These are phyloP conservation scores for Neodiprion pinetum DNA, from an alignment of 1,140 invertebrate species.

Conservation along the genomic window DNA sequence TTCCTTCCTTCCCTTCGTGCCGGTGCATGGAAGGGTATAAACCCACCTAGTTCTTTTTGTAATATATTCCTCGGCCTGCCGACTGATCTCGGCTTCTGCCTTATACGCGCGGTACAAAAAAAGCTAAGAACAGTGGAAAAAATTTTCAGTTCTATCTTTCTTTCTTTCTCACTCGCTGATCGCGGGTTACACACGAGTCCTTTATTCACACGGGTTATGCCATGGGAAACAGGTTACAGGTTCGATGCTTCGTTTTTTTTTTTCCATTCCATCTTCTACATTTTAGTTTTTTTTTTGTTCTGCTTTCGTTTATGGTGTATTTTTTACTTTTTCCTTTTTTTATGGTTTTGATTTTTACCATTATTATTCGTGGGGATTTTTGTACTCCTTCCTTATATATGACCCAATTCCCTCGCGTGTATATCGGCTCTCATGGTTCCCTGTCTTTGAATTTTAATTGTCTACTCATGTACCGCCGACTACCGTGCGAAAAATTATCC, in stretches of 20 bases:
- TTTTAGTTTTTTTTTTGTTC: too few relatives aligned
- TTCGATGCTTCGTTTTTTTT: slow-evolving; percentile 1
- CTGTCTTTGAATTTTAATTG: neutral
- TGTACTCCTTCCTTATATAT: neutral
- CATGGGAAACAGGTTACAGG: slow-evolving; percentile 6
- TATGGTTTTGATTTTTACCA: neutral
- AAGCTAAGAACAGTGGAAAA: neutral
- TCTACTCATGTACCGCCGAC: neutral
- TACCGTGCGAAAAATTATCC: neutral
- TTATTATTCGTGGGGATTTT: neutral
- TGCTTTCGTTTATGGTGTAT: too few relatives aligned
- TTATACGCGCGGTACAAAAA: neutral
- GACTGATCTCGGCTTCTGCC: neutral
- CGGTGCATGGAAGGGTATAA: too few relatives aligned
- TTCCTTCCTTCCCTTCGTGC: too few relatives aligned
- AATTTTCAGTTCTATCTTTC: neutral
- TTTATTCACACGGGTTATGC: neutral
- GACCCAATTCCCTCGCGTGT: neutral
- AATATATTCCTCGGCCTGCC: neutral
- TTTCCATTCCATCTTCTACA: neutral
- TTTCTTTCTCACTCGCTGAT: too few relatives aligned
- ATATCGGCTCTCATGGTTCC: neutral
- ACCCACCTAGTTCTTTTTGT: neutral
- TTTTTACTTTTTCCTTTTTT: neutral
- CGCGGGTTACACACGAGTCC: neutral